phyloP scores from a whole-genome alignment of 2,888 invertebrate genomes.

The Limnephilus lunatus region DNA sequence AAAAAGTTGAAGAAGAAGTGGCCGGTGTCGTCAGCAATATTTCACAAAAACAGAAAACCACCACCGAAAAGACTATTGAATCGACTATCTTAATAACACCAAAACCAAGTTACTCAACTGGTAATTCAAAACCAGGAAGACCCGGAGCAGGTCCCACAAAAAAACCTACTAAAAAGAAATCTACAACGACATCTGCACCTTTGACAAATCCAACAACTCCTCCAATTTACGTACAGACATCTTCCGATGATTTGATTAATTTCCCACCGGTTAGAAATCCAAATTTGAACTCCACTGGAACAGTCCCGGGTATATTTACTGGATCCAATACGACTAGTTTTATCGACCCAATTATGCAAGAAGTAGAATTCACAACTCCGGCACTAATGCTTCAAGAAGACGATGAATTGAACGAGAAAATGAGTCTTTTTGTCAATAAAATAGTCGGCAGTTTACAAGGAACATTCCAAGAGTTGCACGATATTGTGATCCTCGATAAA shows the following conservation, averaged over 20 bases:
- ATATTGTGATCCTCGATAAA: slow-evolving; percentile 81
- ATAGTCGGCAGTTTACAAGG: slow-evolving; percentile 90
- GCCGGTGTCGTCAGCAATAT: background rate
- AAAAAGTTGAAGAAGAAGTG: background rate
- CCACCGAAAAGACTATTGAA: slow-evolving; percentile 76
- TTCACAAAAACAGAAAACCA: slow-evolving; percentile 69
- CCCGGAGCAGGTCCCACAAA: slow-evolving; percentile 40
- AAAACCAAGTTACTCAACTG: slow-evolving; percentile 73
- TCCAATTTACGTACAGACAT: slow-evolving; percentile 77
- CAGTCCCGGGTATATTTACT: slow-evolving; percentile 75
- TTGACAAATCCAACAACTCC: slow-evolving; percentile 66
- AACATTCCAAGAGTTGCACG: slow-evolving; percentile 88
- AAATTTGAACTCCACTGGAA: slow-evolving; percentile 85
- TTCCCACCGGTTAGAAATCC: slow-evolving; percentile 93
- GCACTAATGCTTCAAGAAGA: slow-evolving; percentile 83
- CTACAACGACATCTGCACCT: slow-evolving; percentile 56
- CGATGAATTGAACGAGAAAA: slow-evolving; percentile 85
- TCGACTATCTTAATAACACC: slow-evolving; percentile 84
- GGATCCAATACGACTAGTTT: slow-evolving; percentile 74
- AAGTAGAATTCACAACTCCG: slow-evolving; percentile 86
- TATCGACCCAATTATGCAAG: slow-evolving; percentile 75
- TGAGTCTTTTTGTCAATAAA: slow-evolving; percentile 89
- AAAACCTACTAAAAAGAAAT: slow-evolving; percentile 34
- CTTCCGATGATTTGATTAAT: slow-evolving; percentile 84
- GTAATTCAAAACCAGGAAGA: slow-evolving; percentile 51